Conservation (phyloP, 1,140 invertebrate species). For the Neuroterus valhalla region DNA sequence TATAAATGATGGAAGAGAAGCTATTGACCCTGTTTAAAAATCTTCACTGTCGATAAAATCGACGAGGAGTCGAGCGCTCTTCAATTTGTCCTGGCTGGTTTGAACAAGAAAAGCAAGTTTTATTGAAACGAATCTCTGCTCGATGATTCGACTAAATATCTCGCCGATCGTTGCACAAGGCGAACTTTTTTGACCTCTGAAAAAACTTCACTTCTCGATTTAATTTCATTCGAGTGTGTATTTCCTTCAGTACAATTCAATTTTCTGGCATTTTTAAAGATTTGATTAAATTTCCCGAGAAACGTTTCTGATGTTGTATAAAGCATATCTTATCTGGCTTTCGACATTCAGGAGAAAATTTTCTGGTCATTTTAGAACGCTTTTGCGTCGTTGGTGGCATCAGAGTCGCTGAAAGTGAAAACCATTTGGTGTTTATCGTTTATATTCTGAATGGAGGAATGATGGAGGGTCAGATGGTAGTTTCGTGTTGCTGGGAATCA, state of each 20-base stretch:
- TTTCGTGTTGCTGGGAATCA: not conserved
- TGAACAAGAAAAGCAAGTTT: constrained; percentile 22
- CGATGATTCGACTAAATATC: constrained; percentile 28
- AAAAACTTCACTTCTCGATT: not conserved
- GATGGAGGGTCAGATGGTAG: too few species aligned
- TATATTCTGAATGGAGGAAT: not conserved
- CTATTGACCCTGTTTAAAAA: constrained; percentile 13
- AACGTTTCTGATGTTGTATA: not conserved
- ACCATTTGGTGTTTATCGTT: constrained; percentile 6
- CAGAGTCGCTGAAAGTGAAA: not conserved
- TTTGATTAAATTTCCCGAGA: not conserved
- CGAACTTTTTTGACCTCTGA: not conserved
- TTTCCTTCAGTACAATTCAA: constrained; percentile 13
- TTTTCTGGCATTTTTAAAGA: not conserved
- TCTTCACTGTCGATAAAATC: constrained; percentile 16
- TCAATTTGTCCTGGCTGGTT: constrained; percentile 6
- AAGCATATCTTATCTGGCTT: not conserved
- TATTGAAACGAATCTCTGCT: constrained; percentile 26
- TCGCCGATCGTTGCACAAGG: not conserved
- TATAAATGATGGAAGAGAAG: constrained; percentile 17
- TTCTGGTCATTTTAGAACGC: not conserved
- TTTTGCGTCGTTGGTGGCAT: not conserved
- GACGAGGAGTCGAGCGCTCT: not conserved
- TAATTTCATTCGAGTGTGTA: constrained; percentile 10
- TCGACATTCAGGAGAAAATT: constrained; percentile 1